Base-by-base conservation (phyloP, 2,797 vertebrate species). In the Gadopsis bispinosus region DNA sequence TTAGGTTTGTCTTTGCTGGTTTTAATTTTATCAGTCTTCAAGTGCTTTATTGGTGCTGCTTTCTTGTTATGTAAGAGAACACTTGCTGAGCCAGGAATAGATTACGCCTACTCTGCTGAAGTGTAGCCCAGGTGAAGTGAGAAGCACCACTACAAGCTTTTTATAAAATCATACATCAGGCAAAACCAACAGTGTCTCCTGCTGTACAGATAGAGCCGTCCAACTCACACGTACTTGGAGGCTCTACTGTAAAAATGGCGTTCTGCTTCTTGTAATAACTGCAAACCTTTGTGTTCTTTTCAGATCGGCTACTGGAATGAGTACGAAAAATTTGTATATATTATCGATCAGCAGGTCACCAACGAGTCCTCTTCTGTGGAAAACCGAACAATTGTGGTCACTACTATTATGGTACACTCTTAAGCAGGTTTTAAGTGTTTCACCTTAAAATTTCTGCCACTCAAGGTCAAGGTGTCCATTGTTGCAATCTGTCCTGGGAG, bases 221-320 rank as follows among this genome's bases (percentile, higher is more conserved):
- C 79, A 79, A 78, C 79, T 86, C 53, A 2, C 62, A 63, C 7
- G 19, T 3, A 81, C 77, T 78, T 77, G 79, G 80, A 79, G 81
- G 79, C 69, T 85, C 73, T 83, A 45, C 79, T 82, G 79, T 76
- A 26, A 63, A 43, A 33, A 68, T 7, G 63, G 86, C 29, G 60
- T 48, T 65, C 51, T 79, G 35, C 62, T 90, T 89, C 78, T 59
- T 61, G 64, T 85, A 84, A 87, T 93, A 92, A 92, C 86, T 76
- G 31, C 74, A n/a, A 80, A 69, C 71, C 66, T 93, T 20, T 96
- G 75, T 93, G 78, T 95, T 89, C 51, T 94, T 96, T 96, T 73
- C 94, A 99, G 98, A 97, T 98, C 90, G 98, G 98, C 90, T 99
- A 99, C 93, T 99, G 98, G 98, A 99, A 99, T 81, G 98, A 99